phyloP scores from a whole-genome alignment of 2,113 vertebrate species.

The Xenus cinereus region DNA sequence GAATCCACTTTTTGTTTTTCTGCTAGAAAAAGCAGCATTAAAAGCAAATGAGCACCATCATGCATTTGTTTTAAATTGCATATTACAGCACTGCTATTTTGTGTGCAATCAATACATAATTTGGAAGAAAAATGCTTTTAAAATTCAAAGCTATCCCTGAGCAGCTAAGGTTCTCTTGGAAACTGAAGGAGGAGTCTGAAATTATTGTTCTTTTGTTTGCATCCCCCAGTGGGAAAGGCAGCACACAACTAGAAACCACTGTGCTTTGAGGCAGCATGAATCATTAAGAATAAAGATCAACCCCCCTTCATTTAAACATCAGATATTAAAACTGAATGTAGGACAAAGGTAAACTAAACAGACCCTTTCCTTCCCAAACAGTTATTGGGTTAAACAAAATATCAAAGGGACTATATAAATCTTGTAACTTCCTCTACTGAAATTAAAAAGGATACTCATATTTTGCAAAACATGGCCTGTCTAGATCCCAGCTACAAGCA shows the following conservation, averaged over 20 bases:
- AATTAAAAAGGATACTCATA: not conserved
- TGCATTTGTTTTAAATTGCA: constrained; percentile 63
- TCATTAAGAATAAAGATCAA: constrained; percentile 51
- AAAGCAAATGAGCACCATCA: constrained; percentile 56
- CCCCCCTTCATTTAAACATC: not conserved
- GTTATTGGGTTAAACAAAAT: constrained; percentile 18
- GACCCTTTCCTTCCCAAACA: not conserved
- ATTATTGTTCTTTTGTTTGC: constrained; percentile 73
- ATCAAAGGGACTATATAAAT: not conserved
- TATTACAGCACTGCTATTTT: constrained; percentile 55
- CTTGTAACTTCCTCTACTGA: not conserved
- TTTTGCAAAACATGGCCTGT: not conserved
- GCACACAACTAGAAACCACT: constrained; percentile 62
- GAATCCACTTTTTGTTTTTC: constrained; percentile 53
- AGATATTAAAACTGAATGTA: constrained; percentile 42
- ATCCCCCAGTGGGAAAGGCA: constrained; percentile 65
- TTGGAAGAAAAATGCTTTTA: constrained; percentile 67
- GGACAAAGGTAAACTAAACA: constrained; percentile 40
- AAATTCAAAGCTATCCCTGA: constrained; percentile 67
- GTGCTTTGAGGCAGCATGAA: constrained; percentile 55
- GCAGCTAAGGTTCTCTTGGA: constrained; percentile 68
- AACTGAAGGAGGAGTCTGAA: constrained; percentile 70
- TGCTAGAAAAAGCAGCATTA: constrained; percentile 43
- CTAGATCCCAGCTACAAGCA: not conserved
- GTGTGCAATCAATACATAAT: constrained; percentile 67